These are phyloP conservation scores for Cenopis cana DNA, from an alignment of 2,888 invertebrate genomes.

Conservation along the genomic window DNA sequence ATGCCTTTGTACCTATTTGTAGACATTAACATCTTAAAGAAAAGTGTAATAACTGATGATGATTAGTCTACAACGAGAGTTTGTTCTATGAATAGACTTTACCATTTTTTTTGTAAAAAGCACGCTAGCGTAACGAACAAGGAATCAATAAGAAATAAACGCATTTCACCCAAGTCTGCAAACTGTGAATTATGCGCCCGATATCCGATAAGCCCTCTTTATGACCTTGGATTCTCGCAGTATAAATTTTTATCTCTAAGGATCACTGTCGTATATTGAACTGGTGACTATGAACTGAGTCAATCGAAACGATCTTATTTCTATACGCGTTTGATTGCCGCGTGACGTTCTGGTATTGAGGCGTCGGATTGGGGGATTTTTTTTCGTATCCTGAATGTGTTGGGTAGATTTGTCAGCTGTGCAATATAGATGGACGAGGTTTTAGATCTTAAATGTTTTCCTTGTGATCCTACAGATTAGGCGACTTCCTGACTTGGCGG, in stretches of 20 bases:
- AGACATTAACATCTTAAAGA: no score
- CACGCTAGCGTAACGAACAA: no score
- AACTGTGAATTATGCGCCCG: slow-evolving; percentile 57
- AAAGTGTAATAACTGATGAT: no score
- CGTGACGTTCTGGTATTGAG: not conserved
- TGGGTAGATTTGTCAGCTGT: slow-evolving; percentile 15
- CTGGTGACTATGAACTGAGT: not conserved
- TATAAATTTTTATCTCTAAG: slow-evolving; percentile 73
- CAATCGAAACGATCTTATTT: not conserved
- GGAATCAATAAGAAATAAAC: no score
- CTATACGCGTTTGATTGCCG: not conserved
- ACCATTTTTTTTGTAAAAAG: no score
- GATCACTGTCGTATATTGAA: slow-evolving; percentile 24
- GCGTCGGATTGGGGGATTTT: not conserved
- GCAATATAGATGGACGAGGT: slow-evolving; percentile 3
- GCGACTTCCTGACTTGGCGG: no score
- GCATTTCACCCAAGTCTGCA: slow-evolving; percentile 48
- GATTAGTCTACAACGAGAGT: no score
- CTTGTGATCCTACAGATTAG: no score
- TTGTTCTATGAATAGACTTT: no score
- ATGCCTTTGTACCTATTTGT: no score
- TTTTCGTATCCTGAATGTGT: slow-evolving; percentile 6
- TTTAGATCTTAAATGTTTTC: not conserved
- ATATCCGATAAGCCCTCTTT: slow-evolving; percentile 65
- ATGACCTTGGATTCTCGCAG: slow-evolving; percentile 64